These are phyloP conservation scores for Cariama cristata DNA, from an alignment of 2,113 vertebrate genomes.

Conservation along the genomic window DNA sequence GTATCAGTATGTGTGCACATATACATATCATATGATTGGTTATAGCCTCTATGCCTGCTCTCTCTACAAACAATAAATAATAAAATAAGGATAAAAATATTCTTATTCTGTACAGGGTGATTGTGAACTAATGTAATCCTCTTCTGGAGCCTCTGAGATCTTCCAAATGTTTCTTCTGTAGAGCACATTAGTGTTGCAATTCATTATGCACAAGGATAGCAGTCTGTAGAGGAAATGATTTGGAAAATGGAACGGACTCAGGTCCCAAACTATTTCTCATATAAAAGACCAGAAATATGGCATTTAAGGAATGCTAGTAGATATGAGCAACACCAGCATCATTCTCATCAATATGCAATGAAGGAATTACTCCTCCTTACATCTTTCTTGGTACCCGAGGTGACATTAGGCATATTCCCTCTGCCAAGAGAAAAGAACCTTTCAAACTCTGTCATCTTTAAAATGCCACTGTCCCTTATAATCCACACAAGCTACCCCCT, in stretches of 20 bases:
- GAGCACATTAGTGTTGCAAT: neutral
- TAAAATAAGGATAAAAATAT: neutral
- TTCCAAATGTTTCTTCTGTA: neutral
- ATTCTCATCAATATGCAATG: neutral
- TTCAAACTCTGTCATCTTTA: neutral
- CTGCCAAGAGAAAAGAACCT: neutral
- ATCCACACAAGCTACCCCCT: neutral
- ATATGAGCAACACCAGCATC: neutral
- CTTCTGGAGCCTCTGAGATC: neutral
- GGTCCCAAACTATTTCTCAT: neutral
- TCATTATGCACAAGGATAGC: neutral
- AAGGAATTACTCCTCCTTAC: neutral
- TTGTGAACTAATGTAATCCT: neutral
- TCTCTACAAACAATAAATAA: neutral
- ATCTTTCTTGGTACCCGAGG: neutral
- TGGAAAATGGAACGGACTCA: neutral
- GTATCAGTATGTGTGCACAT: neutral
- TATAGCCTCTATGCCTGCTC: neutral
- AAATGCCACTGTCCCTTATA: neutral
- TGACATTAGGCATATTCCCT: neutral
- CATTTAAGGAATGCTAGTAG: neutral
- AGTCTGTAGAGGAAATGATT: neutral
- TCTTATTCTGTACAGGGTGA: neutral
- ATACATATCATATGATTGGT: rapidly evolving
- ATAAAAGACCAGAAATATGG: neutral